These are phyloP conservation scores for Rattus rattus DNA, from an alignment of 2,113 vertebrate species.

Conservation along the genomic window DNA sequence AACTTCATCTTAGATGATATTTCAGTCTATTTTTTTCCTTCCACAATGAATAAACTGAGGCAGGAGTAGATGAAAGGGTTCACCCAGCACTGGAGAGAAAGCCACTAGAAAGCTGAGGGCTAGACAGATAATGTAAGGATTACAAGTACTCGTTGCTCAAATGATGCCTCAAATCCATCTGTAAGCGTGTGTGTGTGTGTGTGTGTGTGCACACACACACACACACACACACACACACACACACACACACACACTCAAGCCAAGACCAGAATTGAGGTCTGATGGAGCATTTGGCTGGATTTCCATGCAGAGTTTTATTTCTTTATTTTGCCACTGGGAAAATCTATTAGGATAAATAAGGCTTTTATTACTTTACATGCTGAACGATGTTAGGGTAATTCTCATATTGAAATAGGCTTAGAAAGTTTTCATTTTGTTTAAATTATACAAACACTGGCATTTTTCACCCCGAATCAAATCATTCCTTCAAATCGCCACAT, in stretches of 20 bases:
- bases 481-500: constrained; percentile 27
- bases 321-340: constrained; percentile 57
- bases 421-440: constrained; percentile 73
- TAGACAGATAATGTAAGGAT: background rate
- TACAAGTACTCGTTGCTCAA: background rate
- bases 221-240: background rate
- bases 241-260: background rate
- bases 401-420: constrained; percentile 58
- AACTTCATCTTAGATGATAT: background rate
- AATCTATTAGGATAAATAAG: constrained; percentile 56
- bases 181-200: background rate
- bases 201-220: background rate
- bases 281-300: background rate
- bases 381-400: constrained; percentile 65
- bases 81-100: background rate
- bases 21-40: background rate
- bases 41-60: background rate
- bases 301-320: background rate
- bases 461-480: constrained; percentile 53
- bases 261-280: background rate
- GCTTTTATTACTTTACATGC: constrained; percentile 70
- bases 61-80: background rate
- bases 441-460: constrained; percentile 45
- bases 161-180: background rate
- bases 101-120: background rate